Conservation (phyloP, 2,113 vertebrate genomes). For the Theristicus caerulescens region DNA sequence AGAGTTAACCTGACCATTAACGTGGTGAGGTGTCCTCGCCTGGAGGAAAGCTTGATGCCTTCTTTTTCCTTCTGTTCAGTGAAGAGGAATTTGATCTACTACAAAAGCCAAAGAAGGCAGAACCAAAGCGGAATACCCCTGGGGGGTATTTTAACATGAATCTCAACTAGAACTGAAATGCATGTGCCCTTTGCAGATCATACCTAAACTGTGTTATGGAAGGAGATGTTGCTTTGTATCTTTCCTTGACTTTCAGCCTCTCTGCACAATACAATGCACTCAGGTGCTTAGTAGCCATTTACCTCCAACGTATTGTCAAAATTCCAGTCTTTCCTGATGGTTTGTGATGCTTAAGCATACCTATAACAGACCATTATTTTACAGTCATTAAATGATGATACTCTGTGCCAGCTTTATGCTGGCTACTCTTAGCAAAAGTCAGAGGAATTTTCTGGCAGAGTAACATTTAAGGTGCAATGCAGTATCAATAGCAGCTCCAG, state of each 20-base stretch:
- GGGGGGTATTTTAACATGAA: background rate
- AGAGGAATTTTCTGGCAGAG: slow-evolving; percentile 28
- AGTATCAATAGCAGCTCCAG: slow-evolving; percentile 19
- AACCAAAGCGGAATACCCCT: background rate
- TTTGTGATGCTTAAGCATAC: background rate
- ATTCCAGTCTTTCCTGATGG: background rate
- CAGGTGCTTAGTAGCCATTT: slow-evolving; percentile 6
- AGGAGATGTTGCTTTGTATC: background rate
- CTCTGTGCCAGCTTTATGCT: background rate
- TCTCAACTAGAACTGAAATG: slow-evolving; percentile 21
- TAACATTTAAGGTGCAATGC: background rate
- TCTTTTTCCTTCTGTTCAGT: background rate
- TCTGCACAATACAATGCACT: background rate
- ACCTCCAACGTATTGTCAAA: background rate
- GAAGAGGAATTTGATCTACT: slow-evolving; percentile 16
- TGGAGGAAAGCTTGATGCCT: background rate
- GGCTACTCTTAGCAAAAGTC: slow-evolving; percentile 29
- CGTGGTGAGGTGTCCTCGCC: background rate
- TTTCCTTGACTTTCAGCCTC: background rate
- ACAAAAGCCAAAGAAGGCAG: background rate
- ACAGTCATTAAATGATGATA: slow-evolving; percentile 46
- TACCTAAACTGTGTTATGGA: slow-evolving; percentile 1
- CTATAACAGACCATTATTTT: slow-evolving; percentile 13
- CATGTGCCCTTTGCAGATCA: slow-evolving; percentile 2
- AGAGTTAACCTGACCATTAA: background rate